These are phyloP conservation scores for Cochlearius cochlearius DNA, from an alignment of 2,113 vertebrate species.

Conservation along the genomic window DNA sequence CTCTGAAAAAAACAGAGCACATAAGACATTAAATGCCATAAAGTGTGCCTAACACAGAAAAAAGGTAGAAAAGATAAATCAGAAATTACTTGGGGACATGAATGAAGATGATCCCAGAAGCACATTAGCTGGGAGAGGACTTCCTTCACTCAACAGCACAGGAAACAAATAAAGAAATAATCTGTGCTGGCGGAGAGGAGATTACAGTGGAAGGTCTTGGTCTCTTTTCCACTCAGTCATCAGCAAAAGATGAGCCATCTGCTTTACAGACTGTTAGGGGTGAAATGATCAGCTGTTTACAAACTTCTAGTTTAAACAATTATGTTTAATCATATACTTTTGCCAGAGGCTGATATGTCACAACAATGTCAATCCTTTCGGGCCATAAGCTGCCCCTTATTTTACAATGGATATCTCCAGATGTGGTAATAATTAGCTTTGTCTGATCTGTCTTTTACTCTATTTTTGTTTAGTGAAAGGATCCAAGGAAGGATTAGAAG, in stretches of 20 bases:
- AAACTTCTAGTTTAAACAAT: background rate
- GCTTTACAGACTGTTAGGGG: background rate
- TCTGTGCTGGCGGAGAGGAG: background rate
- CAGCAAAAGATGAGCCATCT: background rate
- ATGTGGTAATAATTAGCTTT: background rate
- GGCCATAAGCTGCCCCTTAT: background rate
- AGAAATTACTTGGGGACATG: background rate
- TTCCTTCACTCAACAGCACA: background rate
- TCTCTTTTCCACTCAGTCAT: background rate
- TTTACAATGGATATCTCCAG: background rate
- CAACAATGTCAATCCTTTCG: background rate
- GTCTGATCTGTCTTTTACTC: background rate
- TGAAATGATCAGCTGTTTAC: background rate
- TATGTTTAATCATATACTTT: background rate
- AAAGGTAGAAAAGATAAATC: background rate
- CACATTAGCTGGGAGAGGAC: background rate
- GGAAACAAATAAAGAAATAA: background rate
- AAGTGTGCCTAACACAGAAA: background rate
- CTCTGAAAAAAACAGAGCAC: background rate
- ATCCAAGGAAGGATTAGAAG: background rate
- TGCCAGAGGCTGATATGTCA: background rate
- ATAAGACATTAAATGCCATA: background rate
- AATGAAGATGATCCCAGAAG: background rate
- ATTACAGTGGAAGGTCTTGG: background rate
- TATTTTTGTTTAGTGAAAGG: background rate